Evolutionary conservation across 2,888 invertebrate species (phyloP).

Genomic region (Spodoptera littoralis): DNA sequence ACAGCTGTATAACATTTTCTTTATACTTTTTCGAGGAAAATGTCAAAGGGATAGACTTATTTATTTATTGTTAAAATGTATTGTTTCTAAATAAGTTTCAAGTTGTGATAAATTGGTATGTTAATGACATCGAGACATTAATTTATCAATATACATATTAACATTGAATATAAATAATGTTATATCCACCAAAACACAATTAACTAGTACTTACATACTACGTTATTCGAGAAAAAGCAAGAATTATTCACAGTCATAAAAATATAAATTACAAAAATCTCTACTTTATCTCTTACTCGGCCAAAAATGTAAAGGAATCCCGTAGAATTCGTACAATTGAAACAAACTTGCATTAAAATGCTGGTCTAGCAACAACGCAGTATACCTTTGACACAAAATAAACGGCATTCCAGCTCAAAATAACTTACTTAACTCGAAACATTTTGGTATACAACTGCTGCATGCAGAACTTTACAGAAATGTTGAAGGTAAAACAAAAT

Average conservation of each 20-base stretch:
- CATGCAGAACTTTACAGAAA: slow-evolving; percentile 30
- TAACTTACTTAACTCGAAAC: slow-evolving; percentile 28
- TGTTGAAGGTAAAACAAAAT: slow-evolving; percentile 18
- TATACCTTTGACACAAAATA: slow-evolving; percentile 33
- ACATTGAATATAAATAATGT: too few species aligned
- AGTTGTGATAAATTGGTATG: too few species aligned
- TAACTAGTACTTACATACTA: too few species aligned
- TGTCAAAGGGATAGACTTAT: slow-evolving; percentile 6
- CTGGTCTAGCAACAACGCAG: slow-evolving; percentile 12
- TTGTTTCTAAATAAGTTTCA: too few species aligned
- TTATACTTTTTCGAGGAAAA: slow-evolving; percentile 15
- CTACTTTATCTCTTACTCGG: too few species aligned
- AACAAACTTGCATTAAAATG: slow-evolving; percentile 19
- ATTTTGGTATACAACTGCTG: slow-evolving; percentile 16
- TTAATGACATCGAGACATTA: too few species aligned
- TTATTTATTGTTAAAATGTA: neutral
- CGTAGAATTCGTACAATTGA: neutral
- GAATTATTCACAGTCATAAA: too few species aligned
- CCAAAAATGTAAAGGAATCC: too few species aligned
- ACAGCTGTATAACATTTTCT: slow-evolving; percentile 29
- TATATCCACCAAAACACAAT: too few species aligned
- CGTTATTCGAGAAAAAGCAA: too few species aligned
- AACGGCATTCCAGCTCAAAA: slow-evolving; percentile 21
- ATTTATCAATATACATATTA: too few species aligned
- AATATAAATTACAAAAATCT: too few species aligned